phyloP scores from a whole-genome alignment of 64 coral and sea anemone species.

The Dendrophyllia cribrosa region DNA sequence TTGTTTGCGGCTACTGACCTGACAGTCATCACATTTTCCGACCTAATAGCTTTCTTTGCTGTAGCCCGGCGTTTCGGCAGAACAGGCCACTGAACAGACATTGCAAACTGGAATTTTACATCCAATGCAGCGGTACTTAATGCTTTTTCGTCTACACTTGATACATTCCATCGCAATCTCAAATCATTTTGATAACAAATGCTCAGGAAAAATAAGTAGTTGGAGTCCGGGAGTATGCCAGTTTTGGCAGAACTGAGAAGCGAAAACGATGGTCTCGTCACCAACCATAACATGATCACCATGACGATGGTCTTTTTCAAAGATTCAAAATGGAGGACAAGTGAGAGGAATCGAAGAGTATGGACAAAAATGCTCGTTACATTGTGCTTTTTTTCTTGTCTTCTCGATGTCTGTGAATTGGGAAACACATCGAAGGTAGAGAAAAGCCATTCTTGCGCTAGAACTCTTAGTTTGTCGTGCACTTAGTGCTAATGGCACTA shows the following conservation, averaged over 20 bases:
- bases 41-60: constrained; percentile 45
- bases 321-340: constrained; percentile 2
- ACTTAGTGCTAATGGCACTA: too few species aligned
- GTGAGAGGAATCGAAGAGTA: neutral
- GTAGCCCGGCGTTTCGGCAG: constrained; percentile 61
- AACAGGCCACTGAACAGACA: constrained; percentile 47
- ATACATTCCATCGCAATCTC: constrained; percentile 36
- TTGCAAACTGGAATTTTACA: constrained; percentile 67
- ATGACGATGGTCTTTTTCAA: neutral
- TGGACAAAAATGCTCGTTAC: neutral
- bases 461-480: neutral
- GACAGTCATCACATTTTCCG: constrained; percentile 64
- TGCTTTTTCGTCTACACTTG: constrained; percentile 56
- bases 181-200: too few species aligned
- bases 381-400: neutral
- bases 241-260: too few species aligned
- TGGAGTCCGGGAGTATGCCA: too few species aligned
- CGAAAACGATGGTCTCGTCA: neutral
- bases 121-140: constrained; percentile 54
- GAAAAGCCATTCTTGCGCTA: neutral
- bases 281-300: constrained; percentile 10
- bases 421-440: neutral
- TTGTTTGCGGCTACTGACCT: constrained; percentile 7
- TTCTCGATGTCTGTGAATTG: neutral
- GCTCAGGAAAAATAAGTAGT: too few species aligned